These are phyloP conservation scores for Tenodera sinensis DNA, from an alignment of 2,888 invertebrate species.

Conservation along the genomic window DNA sequence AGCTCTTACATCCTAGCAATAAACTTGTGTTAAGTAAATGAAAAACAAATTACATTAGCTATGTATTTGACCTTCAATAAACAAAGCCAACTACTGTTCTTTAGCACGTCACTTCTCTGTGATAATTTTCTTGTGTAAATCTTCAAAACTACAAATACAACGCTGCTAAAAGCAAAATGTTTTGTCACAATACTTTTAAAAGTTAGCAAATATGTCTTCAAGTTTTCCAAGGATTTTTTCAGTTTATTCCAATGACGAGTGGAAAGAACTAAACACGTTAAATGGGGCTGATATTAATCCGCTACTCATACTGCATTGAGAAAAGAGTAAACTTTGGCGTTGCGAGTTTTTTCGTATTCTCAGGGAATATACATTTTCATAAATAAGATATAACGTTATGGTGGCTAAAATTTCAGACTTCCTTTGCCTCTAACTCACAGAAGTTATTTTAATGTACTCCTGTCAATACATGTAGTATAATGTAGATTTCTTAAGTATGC, in stretches of 20 bases:
- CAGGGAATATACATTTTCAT: no score
- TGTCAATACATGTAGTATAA: no score
- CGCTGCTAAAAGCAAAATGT: not conserved
- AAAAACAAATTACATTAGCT: not conserved
- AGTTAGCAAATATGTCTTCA: not conserved
- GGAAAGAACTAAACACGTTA: not conserved
- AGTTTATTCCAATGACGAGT: not conserved
- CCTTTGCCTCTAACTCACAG: no score
- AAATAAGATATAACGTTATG: no score
- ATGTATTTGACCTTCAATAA: not conserved
- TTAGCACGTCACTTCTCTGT: not conserved
- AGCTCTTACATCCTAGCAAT: not conserved
- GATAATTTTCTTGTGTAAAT: not conserved
- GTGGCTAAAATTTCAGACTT: no score
- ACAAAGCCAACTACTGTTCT: not conserved
- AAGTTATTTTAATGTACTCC: no score
- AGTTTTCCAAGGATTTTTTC: not conserved
- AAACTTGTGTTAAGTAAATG: not conserved
- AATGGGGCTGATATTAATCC: no score
- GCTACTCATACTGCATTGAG: no score
- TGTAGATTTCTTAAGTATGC: no score
- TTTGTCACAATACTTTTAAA: not conserved
- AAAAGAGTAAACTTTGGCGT: no score
- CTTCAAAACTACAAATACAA: not conserved
- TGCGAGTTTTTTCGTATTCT: no score